Percentiles rank a stretch among this genome's conserved stretches.
These are phyloP conservation scores for Latheticus oryzae DNA, from an alignment of 2,888 invertebrate genomes.

Conservation along the genomic window DNA sequence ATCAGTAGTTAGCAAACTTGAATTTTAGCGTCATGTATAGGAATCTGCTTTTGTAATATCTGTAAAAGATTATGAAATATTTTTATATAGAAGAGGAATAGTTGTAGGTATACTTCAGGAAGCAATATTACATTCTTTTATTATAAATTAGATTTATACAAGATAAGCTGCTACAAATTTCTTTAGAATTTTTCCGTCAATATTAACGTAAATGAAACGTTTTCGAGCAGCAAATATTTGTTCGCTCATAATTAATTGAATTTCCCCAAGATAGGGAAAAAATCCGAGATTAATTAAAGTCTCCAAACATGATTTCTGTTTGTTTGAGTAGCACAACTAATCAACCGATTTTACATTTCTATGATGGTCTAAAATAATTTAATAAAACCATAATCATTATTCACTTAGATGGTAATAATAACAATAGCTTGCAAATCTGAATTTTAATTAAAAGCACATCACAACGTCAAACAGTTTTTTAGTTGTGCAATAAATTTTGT, in stretches of 20 bases:
- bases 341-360: conserved; percentile 24
- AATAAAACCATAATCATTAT: conserved; percentile 41
- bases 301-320: conserved; percentile 41
- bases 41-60: too few relatives aligned
- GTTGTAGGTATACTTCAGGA: too few relatives aligned
- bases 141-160: too few relatives aligned
- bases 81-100: too few relatives aligned
- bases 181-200: too few relatives aligned
- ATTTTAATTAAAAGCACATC: conserved; percentile 38
- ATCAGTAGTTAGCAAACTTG: too few relatives aligned
- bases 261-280: conserved; percentile 33
- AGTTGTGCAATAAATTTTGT: conserved; percentile 36
- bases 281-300: conserved; percentile 41
- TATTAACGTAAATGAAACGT: too few relatives aligned
- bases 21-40: too few relatives aligned
- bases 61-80: too few relatives aligned
- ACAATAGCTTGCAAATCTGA: conserved; percentile 32
- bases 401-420: conserved; percentile 39
- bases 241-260: conserved; percentile 32
- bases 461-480: conserved; percentile 32
- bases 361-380: conserved; percentile 34
- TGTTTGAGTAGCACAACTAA: conserved; percentile 17
- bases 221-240: conserved; percentile 39
- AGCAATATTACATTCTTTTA: too few relatives aligned
- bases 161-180: too few relatives aligned